Evolutionary conservation across 2,797 vertebrate species (phyloP).

Genomic region (Enoplosus armatus): DNA sequence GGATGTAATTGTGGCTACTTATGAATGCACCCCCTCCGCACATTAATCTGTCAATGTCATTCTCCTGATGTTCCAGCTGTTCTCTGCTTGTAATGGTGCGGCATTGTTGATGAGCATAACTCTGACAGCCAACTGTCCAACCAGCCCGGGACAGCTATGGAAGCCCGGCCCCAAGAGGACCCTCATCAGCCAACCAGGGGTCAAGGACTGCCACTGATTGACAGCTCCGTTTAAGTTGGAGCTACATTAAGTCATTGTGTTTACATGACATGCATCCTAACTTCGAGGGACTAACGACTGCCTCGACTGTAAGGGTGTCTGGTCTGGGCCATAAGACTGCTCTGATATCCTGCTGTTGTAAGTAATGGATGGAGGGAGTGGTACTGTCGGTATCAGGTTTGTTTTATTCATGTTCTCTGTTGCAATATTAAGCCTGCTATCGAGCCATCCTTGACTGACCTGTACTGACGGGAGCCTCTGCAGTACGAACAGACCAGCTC

Average conservation of each 20-base stretch:
- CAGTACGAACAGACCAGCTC: constrained; percentile 53
- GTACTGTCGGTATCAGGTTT: constrained; percentile 74
- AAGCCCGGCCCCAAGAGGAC: constrained; percentile 68
- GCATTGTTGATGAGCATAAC: constrained; percentile 60
- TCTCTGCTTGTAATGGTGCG: constrained; percentile 52
- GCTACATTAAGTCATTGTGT: constrained; percentile 69
- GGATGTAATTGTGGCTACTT: constrained; percentile 61
- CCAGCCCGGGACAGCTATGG: constrained; percentile 29
- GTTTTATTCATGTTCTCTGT: constrained; percentile 81
- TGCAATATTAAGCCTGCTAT: constrained; percentile 82
- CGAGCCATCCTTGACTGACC: constrained; percentile 81
- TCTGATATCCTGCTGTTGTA: constrained; percentile 63
- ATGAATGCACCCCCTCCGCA: constrained; percentile 39
- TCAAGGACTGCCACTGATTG: constrained; percentile 80
- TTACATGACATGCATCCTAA: constrained; percentile 72
- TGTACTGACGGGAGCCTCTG: constrained; percentile 59
- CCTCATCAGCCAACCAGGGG: constrained; percentile 74
- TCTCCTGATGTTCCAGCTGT: constrained; percentile 75
- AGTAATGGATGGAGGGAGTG: constrained; percentile 72
- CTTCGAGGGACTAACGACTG: constrained; percentile 44
- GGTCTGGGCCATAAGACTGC: constrained; percentile 38
- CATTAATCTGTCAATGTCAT: constrained; percentile 73
- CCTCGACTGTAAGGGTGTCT: constrained; percentile 43
- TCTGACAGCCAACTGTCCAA: constrained; percentile 79
- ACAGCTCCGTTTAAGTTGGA: constrained; percentile 68